Conservation (phyloP, 2,797 vertebrate species). For the Pantherophis vulpinus region DNA sequence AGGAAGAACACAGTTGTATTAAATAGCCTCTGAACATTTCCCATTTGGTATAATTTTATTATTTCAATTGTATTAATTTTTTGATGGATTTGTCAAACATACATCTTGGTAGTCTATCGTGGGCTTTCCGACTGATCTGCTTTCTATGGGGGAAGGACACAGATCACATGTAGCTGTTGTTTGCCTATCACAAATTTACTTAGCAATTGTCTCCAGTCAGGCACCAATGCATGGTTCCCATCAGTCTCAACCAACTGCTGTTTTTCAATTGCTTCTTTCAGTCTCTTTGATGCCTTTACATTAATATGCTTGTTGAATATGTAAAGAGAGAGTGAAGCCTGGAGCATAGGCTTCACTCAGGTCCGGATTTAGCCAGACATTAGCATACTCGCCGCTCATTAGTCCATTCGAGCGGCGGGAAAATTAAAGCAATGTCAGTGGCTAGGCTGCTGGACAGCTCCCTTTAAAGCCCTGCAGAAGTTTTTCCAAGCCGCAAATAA, state of each 20-base stretch:
- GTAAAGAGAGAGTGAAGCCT: too few species aligned
- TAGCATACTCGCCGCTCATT: too few species aligned
- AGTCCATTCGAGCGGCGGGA: too few species aligned
- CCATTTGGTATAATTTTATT: background rate
- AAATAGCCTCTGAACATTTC: background rate
- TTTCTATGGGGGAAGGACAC: background rate
- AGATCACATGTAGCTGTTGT: background rate
- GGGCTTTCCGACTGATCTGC: background rate
- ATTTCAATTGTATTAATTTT: background rate
- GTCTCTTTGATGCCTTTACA: background rate
- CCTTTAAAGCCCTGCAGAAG: too few species aligned
- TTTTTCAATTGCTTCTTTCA: background rate
- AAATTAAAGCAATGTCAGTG: too few species aligned
- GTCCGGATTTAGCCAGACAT: too few species aligned
- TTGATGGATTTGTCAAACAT: background rate
- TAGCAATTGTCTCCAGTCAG: slow-evolving; percentile 1
- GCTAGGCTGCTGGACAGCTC: too few species aligned
- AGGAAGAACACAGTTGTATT: background rate
- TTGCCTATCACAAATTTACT: slow-evolving; percentile 10
- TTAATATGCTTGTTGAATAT: background rate
- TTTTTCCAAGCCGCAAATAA: too few species aligned
- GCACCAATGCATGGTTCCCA: background rate
- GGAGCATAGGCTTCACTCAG: too few species aligned
- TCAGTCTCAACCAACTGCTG: background rate
- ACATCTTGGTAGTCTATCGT: background rate